Conservation (phyloP, 1,140 invertebrate species). For the Coptotermes formosanus region DNA sequence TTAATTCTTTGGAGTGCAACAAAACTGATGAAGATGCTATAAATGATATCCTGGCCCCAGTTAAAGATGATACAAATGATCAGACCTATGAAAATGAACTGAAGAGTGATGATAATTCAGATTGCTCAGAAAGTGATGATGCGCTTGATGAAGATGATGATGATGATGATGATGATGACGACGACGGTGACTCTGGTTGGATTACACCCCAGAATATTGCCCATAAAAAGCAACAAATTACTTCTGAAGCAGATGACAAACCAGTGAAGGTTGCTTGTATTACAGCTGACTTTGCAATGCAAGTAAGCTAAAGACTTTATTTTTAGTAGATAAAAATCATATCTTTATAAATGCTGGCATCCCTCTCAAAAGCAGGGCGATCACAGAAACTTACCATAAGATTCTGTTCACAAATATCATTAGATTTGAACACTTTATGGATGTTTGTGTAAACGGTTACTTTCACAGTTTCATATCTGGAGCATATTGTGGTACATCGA, state of each 20-base stretch:
- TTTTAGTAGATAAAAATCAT: too few species aligned
- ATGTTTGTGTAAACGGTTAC: too few species aligned
- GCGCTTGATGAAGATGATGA: slow-evolving; percentile 38
- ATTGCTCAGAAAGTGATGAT: slow-evolving; percentile 33
- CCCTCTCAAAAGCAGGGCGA: too few species aligned
- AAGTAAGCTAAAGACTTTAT: slow-evolving; percentile 47
- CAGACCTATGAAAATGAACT: background rate
- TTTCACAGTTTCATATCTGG: too few species aligned
- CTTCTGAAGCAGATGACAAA: slow-evolving; percentile 60
- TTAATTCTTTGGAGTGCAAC: slow-evolving; percentile 5
- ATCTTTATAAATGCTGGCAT: too few species aligned
- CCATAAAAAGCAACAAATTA: slow-evolving; percentile 68
- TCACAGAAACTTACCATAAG: too few species aligned
- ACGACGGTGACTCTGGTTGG: slow-evolving; percentile 68
- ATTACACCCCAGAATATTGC: slow-evolving; percentile 86
- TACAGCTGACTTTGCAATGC: slow-evolving; percentile 96
- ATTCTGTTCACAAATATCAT: too few species aligned
- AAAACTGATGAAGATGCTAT: background rate
- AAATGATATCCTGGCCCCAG: background rate
- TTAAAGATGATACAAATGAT: background rate
- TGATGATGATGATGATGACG: slow-evolving; percentile 40
- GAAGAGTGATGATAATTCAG: background rate
- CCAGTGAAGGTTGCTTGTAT: slow-evolving; percentile 82
- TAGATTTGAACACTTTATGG: too few species aligned
- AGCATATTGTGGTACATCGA: too few species aligned